Evolutionary conservation across 2,797 vertebrate genomes (phyloP).

Genomic region (Hyperoplus immaculatus): DNA sequence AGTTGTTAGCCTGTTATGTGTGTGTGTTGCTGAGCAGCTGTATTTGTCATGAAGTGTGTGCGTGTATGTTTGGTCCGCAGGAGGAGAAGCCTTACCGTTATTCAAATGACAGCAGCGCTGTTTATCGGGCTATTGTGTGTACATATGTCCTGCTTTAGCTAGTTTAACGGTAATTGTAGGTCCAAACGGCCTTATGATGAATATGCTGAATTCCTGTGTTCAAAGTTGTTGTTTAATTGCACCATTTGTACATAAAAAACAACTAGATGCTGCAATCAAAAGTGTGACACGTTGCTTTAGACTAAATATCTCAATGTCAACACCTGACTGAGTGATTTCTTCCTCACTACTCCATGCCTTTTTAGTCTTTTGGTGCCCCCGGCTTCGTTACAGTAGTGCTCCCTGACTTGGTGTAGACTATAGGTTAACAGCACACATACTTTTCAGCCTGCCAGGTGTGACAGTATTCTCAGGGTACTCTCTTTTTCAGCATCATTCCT

Average conservation of each 20-base stretch:
- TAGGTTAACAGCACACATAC: no score
- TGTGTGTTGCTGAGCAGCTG: background rate
- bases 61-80: background rate
- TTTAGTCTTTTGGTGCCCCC: background rate
- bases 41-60: background rate
- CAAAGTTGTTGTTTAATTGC: background rate
- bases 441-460: background rate
- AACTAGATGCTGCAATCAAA: background rate
- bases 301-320: background rate
- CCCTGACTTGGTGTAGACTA: background rate
- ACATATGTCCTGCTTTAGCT: background rate
- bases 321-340: background rate
- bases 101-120: no score
- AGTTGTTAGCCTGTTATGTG: background rate
- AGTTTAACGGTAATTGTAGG: background rate
- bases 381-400: no score
- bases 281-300: background rate
- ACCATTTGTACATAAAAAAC: background rate
- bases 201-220: background rate
- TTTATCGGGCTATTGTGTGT: background rate
- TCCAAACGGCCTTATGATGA: background rate
- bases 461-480: no score
- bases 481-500: background rate
- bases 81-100: rapidly evolving
- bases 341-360: no score